Conservation (phyloP, 1,140 invertebrate species). For the Zaprionus kolodkinae region DNA sequence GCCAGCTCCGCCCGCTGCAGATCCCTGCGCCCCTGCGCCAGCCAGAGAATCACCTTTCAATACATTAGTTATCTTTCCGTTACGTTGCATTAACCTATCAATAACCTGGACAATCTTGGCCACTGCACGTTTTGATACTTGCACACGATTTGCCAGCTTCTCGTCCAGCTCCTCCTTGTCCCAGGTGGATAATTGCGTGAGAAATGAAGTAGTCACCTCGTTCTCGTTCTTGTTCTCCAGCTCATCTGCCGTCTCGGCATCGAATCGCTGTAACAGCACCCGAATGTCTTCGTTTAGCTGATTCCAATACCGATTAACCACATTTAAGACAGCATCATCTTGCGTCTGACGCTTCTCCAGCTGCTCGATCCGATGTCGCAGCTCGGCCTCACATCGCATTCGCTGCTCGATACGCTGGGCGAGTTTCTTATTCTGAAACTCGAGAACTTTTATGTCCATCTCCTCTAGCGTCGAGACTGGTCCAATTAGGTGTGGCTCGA, state of each 20-base stretch:
- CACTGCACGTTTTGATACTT: conserved; percentile 96
- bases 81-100: conserved; percentile 96
- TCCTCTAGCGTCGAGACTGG: conserved; percentile 97
- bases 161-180: conserved; percentile 98
- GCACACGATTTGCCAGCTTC: conserved; percentile 96
- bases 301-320: conserved; percentile 99
- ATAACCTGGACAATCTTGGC: conserved; percentile 98
- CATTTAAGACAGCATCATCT: conserved; percentile 98
- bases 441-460: conserved; percentile 98
- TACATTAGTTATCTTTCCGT: conserved; percentile 95
- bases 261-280: conserved; percentile 96
- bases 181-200: conserved; percentile 98
- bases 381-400: conserved; percentile 94
- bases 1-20: conserved; percentile 19
- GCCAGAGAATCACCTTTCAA: conserved; percentile 90
- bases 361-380: conserved; percentile 97
- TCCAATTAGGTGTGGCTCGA: conserved; percentile 96
- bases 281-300: conserved; percentile 98
- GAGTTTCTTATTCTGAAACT: conserved; percentile 98
- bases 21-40: conserved; percentile 46
- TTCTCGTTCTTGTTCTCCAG: conserved; percentile 98
- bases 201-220: conserved; percentile 97
- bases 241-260: conserved; percentile 98
- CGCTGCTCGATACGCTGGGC: conserved; percentile 96
- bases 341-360: conserved; percentile 98